Evolutionary conservation across 2,113 vertebrate genomes (phyloP).

Genomic region (Pelecanus crispus): DNA sequence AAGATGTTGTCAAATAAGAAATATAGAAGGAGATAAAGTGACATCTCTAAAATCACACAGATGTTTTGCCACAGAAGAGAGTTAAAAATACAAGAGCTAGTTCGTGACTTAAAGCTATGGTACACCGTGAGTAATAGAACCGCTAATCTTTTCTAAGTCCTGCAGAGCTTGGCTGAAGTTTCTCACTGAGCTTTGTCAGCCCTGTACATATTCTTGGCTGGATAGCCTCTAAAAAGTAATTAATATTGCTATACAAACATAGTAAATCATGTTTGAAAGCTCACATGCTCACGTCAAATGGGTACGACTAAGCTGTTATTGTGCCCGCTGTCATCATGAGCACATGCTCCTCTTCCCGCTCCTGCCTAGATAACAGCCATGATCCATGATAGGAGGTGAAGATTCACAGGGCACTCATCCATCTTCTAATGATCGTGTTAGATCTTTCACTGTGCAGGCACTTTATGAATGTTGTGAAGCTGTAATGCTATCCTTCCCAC

Average conservation of each 20-base stretch:
- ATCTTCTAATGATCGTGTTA: neutral
- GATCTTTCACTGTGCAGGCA: neutral
- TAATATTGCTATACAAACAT: neutral
- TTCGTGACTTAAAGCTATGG: neutral
- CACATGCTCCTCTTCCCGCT: neutral
- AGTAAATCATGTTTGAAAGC: neutral
- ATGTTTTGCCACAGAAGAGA: neutral
- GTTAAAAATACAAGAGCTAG: neutral
- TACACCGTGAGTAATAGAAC: neutral
- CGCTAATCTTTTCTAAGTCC: neutral
- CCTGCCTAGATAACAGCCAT: neutral
- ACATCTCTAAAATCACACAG: neutral
- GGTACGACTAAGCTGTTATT: neutral
- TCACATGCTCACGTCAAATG: neutral
- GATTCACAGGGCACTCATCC: neutral
- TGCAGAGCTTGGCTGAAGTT: neutral
- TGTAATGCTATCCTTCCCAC: neutral
- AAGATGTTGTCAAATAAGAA: neutral
- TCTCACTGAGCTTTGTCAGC: neutral
- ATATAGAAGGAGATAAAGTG: neutral
- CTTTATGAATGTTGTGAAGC: neutral
- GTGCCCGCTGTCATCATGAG: neutral
- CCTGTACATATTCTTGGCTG: neutral
- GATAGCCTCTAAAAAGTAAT: neutral
- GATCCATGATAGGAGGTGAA: neutral